Percentiles rank a stretch among this genome's conserved stretches.
Conservation (phyloP, 2,797 vertebrate species). For the Acanthiza pusilla region DNA sequence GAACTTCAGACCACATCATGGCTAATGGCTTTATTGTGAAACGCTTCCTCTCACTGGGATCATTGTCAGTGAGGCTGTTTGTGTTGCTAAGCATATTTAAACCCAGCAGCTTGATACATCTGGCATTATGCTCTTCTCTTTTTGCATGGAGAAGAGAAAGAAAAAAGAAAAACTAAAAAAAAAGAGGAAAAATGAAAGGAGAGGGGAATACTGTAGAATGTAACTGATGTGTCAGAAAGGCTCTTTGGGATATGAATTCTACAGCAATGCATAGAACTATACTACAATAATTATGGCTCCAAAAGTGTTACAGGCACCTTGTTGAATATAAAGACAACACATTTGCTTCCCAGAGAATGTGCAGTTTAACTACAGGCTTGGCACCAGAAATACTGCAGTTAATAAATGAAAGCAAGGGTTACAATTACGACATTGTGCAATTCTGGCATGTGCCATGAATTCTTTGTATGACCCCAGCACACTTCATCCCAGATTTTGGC, state of each 20-base stretch:
- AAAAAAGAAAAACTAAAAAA: no score
- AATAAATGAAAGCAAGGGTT: slow-evolving; percentile 10
- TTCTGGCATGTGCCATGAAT: background rate
- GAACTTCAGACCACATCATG: background rate
- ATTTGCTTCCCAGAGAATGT: background rate
- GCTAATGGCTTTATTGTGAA: slow-evolving; percentile 14
- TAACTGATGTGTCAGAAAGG: background rate
- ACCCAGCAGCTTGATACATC: background rate
- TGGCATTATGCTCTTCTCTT: background rate
- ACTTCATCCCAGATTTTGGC: slow-evolving; percentile 7
- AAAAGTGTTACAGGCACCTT: background rate
- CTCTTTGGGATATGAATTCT: background rate
- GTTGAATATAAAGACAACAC: background rate
- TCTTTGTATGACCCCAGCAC: slow-evolving; percentile 32
- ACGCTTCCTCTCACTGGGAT: background rate
- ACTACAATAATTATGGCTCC: background rate
- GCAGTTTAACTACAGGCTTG: background rate
- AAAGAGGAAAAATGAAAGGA: background rate
- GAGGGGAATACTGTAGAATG: background rate
- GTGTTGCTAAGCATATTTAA: slow-evolving; percentile 18
- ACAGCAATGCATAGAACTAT: background rate
- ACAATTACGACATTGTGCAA: background rate
- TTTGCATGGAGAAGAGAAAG: background rate
- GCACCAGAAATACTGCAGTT: background rate
- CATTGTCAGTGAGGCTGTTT: background rate